These are phyloP conservation scores for Saturnia pavonia DNA, from an alignment of 2,888 invertebrate genomes.

Conservation along the genomic window DNA sequence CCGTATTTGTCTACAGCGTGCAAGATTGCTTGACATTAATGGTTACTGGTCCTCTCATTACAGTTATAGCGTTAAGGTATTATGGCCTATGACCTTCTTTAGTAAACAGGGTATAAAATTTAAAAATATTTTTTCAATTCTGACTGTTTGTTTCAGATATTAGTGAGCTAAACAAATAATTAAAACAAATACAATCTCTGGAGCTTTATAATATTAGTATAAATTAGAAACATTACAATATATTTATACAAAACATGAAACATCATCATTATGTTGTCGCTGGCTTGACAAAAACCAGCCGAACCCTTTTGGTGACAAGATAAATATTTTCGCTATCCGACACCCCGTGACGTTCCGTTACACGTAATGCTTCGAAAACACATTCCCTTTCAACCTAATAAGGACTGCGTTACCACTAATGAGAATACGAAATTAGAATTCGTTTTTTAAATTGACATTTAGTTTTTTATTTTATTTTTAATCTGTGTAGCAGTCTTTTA, in stretches of 20 bases:
- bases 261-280: slow-evolving; percentile 8
- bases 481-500: slow-evolving; percentile 10
- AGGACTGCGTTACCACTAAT: slow-evolving; percentile 53
- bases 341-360: slow-evolving; percentile 48
- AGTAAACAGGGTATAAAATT: too few relatives aligned
- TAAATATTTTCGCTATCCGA: slow-evolving; percentile 70
- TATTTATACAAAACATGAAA: slow-evolving; percentile 6
- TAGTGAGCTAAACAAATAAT: too few relatives aligned
- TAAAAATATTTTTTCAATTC: too few relatives aligned
- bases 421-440: slow-evolving; percentile 56
- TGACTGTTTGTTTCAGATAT: too few relatives aligned
- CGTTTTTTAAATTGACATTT: slow-evolving; percentile 52
- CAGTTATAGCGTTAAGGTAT: too few relatives aligned
- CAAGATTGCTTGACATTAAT: too few relatives aligned
- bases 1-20: too few relatives aligned
- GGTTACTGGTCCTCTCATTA: too few relatives aligned
- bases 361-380: slow-evolving; percentile 38
- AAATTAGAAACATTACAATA: background rate
- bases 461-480: slow-evolving; percentile 22
- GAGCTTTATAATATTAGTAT: background rate
- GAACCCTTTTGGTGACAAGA: slow-evolving; percentile 62
- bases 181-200: background rate
- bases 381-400: slow-evolving; percentile 29
- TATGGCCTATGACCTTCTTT: too few relatives aligned
- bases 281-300: slow-evolving; percentile 21